Percentiles rank a stretch among this genome's conserved stretches.
Conservation (phyloP, 1,140 invertebrate species). For the Acromyrmex charruanus region DNA sequence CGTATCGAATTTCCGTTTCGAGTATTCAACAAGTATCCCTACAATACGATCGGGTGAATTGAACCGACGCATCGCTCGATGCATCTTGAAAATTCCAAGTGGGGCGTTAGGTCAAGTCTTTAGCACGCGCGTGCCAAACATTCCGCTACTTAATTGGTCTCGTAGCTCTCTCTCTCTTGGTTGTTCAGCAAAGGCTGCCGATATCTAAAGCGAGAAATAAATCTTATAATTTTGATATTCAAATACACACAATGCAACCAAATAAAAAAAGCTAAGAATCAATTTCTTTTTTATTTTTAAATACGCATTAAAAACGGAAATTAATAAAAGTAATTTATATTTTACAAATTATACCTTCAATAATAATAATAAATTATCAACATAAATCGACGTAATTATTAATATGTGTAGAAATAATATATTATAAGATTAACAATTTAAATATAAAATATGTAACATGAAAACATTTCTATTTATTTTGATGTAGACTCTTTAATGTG, state of each 20-base stretch:
- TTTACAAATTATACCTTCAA: too few relatives aligned
- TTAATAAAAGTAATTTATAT: background rate
- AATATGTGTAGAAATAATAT: too few relatives aligned
- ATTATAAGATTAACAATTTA: too few relatives aligned
- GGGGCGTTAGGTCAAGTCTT: conserved; percentile 24
- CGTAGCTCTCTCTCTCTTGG: background rate
- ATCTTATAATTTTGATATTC: background rate
- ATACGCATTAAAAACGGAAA: background rate
- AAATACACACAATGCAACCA: background rate
- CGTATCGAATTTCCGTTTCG: conserved; percentile 50
- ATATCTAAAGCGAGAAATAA: background rate
- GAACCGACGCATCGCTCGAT: conserved; percentile 17
- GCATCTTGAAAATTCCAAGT: conserved; percentile 33
- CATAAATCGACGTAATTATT: too few relatives aligned
- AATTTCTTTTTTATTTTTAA: background rate
- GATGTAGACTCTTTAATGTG: too few relatives aligned
- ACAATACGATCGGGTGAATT: conserved; percentile 9
- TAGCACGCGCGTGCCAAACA: conserved; percentile 27
- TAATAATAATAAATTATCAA: too few relatives aligned
- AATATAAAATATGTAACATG: too few relatives aligned
- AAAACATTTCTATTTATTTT: too few relatives aligned
- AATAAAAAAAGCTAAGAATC: background rate
- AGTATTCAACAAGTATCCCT: conserved; percentile 54
- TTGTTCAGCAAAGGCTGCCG: background rate
- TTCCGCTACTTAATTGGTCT: conserved; percentile 42